These are phyloP conservation scores for Lapara coniferarum DNA, from an alignment of 2,888 invertebrate genomes.

Conservation along the genomic window DNA sequence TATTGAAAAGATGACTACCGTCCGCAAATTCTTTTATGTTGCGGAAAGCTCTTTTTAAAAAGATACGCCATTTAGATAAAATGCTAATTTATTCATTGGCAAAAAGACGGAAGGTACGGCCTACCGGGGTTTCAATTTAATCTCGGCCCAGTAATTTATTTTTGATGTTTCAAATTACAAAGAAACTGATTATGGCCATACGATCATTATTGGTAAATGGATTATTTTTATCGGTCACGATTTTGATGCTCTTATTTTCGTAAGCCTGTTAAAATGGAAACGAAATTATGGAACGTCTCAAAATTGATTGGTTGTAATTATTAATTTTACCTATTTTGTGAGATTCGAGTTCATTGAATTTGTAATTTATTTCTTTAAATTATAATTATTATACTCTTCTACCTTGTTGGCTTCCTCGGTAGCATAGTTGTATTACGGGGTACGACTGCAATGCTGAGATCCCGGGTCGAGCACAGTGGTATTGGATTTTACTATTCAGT, in stretches of 20 bases:
- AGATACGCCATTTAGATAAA: slow-evolving; percentile 77
- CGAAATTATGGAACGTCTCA: too few species aligned
- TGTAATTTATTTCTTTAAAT: too few species aligned
- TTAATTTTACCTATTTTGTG: too few species aligned
- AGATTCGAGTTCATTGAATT: too few species aligned
- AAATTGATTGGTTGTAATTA: too few species aligned
- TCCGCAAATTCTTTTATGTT: slow-evolving; percentile 41
- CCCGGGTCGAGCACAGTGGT: too few species aligned
- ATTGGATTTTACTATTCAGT: too few species aligned
- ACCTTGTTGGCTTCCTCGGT: too few species aligned
- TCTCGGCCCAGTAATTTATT: slow-evolving; percentile 67
- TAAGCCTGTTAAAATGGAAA: too few species aligned
- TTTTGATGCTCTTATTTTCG: neutral
- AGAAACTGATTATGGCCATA: slow-evolving; percentile 45
- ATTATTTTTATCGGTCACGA: neutral
- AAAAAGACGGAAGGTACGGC: slow-evolving; percentile 67
- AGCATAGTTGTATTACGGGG: too few species aligned
- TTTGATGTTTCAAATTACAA: slow-evolving; percentile 66
- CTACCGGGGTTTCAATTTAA: slow-evolving; percentile 70
- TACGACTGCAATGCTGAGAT: too few species aligned
- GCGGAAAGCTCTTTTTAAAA: slow-evolving; percentile 72
- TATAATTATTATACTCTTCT: too few species aligned
- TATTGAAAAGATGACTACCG: slow-evolving; percentile 46
- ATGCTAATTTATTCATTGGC: slow-evolving; percentile 81
- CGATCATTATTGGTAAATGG: slow-evolving; percentile 14